A percentile compares a stretch with the other conserved stretches of the same genome.
Evolutionary conservation across 2,113 vertebrate genomes (phyloP).

Genomic region (Campylorhamphus procurvoides): DNA sequence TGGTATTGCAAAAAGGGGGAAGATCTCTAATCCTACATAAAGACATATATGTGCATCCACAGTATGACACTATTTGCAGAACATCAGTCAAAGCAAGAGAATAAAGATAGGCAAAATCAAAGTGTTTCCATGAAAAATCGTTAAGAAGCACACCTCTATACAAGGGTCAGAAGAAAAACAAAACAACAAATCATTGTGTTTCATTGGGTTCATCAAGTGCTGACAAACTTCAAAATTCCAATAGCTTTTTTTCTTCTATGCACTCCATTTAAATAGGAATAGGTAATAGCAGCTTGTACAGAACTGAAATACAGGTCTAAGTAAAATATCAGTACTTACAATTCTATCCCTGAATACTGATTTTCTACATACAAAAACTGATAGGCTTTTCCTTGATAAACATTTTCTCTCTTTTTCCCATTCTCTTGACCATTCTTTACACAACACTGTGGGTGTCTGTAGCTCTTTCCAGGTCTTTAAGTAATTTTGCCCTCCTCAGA

Average conservation of each 20-base stretch:
- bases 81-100: not conserved
- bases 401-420: not conserved
- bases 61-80: not conserved
- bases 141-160: not conserved
- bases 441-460: not conserved
- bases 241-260: not conserved
- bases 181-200: not conserved
- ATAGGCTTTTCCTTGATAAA: not conserved
- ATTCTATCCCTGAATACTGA: not conserved
- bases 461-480: not conserved
- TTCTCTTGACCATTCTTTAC: not conserved
- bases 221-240: not conserved
- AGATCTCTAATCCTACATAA: not conserved
- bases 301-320: not conserved
- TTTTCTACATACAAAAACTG: not conserved
- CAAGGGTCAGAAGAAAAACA: not conserved
- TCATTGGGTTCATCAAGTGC: not conserved
- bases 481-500: not conserved
- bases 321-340: not conserved
- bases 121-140: not conserved
- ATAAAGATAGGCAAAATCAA: not conserved
- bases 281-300: not conserved
- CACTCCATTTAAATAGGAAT: not conserved
- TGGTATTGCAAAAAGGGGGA: not conserved
- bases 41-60: not conserved